These are phyloP conservation scores for Archaeoteleia sp. DNA, from an alignment of 2,888 invertebrate genomes.

Conservation along the genomic window DNA sequence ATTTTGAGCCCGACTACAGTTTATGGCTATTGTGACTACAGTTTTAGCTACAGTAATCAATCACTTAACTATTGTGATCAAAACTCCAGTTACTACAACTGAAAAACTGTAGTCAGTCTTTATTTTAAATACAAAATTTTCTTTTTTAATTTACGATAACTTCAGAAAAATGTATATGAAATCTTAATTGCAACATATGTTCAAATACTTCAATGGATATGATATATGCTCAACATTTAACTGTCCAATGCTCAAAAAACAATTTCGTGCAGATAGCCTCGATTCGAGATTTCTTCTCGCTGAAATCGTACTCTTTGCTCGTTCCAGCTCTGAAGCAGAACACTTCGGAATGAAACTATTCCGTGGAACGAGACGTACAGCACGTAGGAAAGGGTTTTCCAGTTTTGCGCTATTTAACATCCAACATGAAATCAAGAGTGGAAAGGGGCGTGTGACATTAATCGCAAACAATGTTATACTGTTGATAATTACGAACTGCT, in stretches of 20 bases:
- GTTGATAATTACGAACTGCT: slow-evolving; percentile 31
- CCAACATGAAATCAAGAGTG: slow-evolving; percentile 69
- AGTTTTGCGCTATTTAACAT: slow-evolving; percentile 66
- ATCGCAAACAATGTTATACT: slow-evolving; percentile 32
- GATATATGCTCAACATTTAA: neutral
- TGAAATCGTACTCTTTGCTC: slow-evolving; percentile 51
- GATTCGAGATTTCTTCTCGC: slow-evolving; percentile 46
- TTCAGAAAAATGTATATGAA: too few species aligned
- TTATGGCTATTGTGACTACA: too few species aligned
- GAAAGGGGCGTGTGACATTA: slow-evolving; percentile 48
- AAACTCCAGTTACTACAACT: too few species aligned
- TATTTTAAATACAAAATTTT: too few species aligned
- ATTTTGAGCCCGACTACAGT: too few species aligned
- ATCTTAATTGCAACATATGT: too few species aligned
- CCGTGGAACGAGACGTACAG: slow-evolving; percentile 47
- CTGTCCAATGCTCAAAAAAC: slow-evolving; percentile 32
- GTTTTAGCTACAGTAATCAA: too few species aligned
- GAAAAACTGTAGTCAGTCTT: too few species aligned
- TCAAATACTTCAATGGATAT: too few species aligned
- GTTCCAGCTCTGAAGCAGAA: slow-evolving; percentile 51
- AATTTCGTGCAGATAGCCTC: slow-evolving; percentile 50
- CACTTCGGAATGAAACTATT: slow-evolving; percentile 49
- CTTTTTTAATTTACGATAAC: too few species aligned
- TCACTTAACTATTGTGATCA: too few species aligned
- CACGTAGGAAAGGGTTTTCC: slow-evolving; percentile 53